Percentiles rank a stretch among this genome's conserved stretches.
Conservation (phyloP, 2,888 invertebrate species). For the Creontiades dilutus region DNA sequence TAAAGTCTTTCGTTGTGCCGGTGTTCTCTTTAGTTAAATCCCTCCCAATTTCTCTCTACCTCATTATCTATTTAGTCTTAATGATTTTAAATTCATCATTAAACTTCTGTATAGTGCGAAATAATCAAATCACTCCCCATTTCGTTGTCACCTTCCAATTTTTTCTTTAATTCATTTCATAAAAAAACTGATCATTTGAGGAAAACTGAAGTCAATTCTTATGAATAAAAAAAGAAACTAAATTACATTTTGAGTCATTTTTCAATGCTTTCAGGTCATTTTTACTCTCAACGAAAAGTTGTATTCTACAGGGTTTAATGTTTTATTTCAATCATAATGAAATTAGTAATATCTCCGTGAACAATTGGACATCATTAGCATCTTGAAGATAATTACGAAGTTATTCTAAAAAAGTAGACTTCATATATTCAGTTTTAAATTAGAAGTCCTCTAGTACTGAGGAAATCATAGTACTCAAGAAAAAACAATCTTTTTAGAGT, state of each 20-base stretch:
- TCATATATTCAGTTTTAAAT: too few relatives aligned
- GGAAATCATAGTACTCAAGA: too few relatives aligned
- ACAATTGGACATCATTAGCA: background rate
- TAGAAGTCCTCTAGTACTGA: too few relatives aligned
- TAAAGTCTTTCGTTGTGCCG: conserved; percentile 53
- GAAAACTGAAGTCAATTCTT: conserved; percentile 24
- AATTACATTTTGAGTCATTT: background rate
- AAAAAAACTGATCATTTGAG: background rate
- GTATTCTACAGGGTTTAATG: conserved; percentile 1
- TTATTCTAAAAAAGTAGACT: too few relatives aligned
- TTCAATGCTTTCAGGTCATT: background rate
- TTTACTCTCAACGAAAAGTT: background rate
- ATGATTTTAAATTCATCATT: background rate
- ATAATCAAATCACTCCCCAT: too few relatives aligned
- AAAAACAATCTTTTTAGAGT: too few relatives aligned
- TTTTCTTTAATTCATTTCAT: background rate
- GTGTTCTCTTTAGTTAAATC: conserved; percentile 29
- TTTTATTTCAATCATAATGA: background rate
- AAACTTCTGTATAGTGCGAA: too few relatives aligned
- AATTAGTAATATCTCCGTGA: background rate
- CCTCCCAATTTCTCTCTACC: background rate
- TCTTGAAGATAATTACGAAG: too few relatives aligned
- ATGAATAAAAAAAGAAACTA: background rate
- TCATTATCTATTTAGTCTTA: background rate
- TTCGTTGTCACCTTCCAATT: background rate